Conservation (phyloP, 2,888 invertebrate genomes). For the Brenthis hecate region DNA sequence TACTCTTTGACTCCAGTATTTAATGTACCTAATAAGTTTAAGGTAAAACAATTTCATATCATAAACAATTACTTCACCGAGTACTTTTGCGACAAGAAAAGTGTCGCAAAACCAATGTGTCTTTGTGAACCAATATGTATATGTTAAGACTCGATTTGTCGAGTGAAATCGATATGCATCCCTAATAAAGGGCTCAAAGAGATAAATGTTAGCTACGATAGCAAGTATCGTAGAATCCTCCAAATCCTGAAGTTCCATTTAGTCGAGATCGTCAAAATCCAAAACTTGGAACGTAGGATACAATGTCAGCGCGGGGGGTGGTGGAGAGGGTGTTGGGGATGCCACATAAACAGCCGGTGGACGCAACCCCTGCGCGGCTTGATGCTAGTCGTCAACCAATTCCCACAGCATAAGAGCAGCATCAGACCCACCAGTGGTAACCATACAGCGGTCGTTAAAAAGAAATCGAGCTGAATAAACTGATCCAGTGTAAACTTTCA, state of each 20-base stretch:
- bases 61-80: no score
- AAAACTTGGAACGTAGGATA: slow-evolving; percentile 65
- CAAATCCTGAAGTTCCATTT: slow-evolving; percentile 48
- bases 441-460: slow-evolving; percentile 92
- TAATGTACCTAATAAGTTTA: no score
- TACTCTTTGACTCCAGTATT: no score
- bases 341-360: slow-evolving; percentile 68
- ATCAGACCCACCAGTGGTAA: slow-evolving; percentile 93
- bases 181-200: background rate
- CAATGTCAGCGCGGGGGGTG: slow-evolving; percentile 55
- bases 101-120: no score
- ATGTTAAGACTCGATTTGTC: no score
- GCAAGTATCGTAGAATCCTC: slow-evolving; percentile 9
- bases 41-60: no score
- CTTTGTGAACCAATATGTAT: no score
- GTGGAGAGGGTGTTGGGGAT: slow-evolving; percentile 71
- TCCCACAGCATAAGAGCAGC: slow-evolving; percentile 96
- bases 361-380: slow-evolving; percentile 59
- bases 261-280: slow-evolving; percentile 72
- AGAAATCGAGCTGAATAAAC: slow-evolving; percentile 91
- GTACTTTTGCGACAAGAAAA: no score
- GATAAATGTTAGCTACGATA: background rate
- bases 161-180: background rate
- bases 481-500: slow-evolving; percentile 92
- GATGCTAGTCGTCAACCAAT: slow-evolving; percentile 88